phyloP scores from a whole-genome alignment of 2,888 invertebrate species.

The Chrysomela aeneicollis region DNA sequence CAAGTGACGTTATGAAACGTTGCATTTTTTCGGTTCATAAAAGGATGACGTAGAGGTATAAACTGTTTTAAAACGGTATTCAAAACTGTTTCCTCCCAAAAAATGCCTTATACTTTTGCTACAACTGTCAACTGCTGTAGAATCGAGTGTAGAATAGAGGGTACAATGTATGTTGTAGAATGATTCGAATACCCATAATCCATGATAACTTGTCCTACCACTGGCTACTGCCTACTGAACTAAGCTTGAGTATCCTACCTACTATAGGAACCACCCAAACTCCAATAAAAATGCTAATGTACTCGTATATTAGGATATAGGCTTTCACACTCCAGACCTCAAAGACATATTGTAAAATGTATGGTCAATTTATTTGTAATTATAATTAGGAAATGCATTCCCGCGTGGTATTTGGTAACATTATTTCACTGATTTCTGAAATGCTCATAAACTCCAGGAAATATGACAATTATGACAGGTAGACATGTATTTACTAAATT shows the following conservation, averaged over 20 bases:
- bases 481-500: background rate
- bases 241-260: slow-evolving; percentile 4
- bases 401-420: background rate
- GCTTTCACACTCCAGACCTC: background rate
- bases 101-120: no score
- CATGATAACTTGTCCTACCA: slow-evolving; percentile 12
- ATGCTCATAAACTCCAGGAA: background rate
- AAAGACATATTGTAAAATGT: background rate
- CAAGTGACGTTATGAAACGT: no score
- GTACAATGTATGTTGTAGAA: no score
- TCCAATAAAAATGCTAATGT: slow-evolving; percentile 22
- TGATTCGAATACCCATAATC: no score
- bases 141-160: no score
- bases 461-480: background rate
- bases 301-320: background rate
- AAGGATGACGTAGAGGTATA: no score
- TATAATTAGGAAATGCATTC: background rate
- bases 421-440: background rate
- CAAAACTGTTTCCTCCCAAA: no score
- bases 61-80: no score
- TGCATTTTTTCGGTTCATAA: no score
- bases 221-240: slow-evolving; percentile 3
- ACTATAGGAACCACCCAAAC: slow-evolving; percentile 12
- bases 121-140: no score
- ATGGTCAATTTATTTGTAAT: background rate